Evolutionary conservation across 2,113 vertebrate species (phyloP).

Genomic region (Numenius arquata): DNA sequence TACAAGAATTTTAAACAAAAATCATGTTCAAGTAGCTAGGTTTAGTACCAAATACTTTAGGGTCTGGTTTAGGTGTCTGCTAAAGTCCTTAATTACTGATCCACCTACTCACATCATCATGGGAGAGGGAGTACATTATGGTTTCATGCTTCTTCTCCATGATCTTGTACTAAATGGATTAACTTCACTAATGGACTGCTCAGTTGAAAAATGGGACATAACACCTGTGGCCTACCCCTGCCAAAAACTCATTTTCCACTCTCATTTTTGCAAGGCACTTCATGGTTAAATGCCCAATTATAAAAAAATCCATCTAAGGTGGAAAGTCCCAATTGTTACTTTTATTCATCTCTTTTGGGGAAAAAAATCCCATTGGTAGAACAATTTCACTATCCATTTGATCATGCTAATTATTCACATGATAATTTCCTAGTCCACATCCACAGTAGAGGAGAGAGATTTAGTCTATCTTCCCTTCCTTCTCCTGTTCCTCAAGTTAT

Average conservation of each 20-base stretch:
- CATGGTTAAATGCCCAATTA: background rate
- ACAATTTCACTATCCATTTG: background rate
- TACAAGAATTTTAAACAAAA: background rate
- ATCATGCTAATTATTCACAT: too few relatives aligned
- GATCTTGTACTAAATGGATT: background rate
- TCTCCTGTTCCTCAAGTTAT: background rate
- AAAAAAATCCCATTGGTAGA: background rate
- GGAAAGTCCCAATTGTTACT: background rate
- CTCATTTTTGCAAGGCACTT: background rate
- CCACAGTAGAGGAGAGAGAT: background rate
- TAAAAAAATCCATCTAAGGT: background rate
- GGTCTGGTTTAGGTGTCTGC: background rate
- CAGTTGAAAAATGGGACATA: background rate
- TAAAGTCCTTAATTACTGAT: background rate
- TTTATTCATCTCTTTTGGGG: background rate
- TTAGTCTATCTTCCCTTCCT: background rate
- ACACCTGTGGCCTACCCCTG: background rate
- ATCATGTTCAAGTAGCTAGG: background rate
- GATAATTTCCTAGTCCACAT: background rate
- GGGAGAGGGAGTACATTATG: fast-evolving
- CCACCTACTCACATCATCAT: background rate
- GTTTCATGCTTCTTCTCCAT: background rate
- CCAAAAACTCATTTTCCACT: background rate
- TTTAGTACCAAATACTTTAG: background rate
- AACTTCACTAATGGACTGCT: fast-evolving